Percentiles rank a stretch among this genome's conserved stretches.
Conservation (phyloP, 2,797 vertebrate species). For the Xenentodon cancila region DNA sequence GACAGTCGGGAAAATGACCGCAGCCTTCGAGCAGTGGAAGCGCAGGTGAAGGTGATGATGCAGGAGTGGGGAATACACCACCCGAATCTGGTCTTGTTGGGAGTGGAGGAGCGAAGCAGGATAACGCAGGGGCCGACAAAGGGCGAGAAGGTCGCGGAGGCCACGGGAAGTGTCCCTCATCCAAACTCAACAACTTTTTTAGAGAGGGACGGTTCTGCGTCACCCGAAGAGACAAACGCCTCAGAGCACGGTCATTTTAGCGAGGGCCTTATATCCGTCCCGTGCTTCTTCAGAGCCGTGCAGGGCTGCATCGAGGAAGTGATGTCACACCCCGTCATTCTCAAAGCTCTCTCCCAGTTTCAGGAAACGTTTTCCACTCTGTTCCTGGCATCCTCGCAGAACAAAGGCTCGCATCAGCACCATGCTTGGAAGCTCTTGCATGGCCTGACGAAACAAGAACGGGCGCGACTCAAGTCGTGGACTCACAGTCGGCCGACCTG, state of each 20-base stretch:
- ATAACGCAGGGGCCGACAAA: slow-evolving; percentile 8
- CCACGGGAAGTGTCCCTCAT: slow-evolving; percentile 33
- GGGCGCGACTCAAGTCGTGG: slow-evolving; percentile 58
- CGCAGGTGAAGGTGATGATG: slow-evolving; percentile 64
- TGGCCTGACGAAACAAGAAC: slow-evolving; percentile 49
- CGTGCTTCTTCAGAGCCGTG: slow-evolving; percentile 77
- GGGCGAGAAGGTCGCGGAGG: slow-evolving; percentile 32
- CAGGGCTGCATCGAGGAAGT: slow-evolving; percentile 76
- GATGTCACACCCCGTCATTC: slow-evolving; percentile 66
- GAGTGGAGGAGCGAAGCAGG: slow-evolving; percentile 57
- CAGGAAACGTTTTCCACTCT: slow-evolving; percentile 57
- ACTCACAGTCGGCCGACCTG: slow-evolving; percentile 58
- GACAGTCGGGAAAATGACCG: slow-evolving; percentile 45
- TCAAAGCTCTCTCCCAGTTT: slow-evolving; percentile 64
- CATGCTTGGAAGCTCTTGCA: slow-evolving; percentile 38
- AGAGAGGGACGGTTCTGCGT: slow-evolving; percentile 60
- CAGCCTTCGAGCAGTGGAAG: slow-evolving; percentile 44
- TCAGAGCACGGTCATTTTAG: slow-evolving; percentile 1
- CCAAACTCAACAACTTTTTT: slow-evolving; percentile 70
- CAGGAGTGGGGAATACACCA: slow-evolving; percentile 76
- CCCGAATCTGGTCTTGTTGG: slow-evolving; percentile 66
- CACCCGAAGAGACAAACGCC: slow-evolving; percentile 41
- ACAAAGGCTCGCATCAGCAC: slow-evolving; percentile 5
- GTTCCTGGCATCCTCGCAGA: slow-evolving; percentile 25
- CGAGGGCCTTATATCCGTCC: slow-evolving; percentile 57